These are phyloP conservation scores for Agapostemon virescens DNA, from an alignment of 2,888 invertebrate species.

Conservation along the genomic window DNA sequence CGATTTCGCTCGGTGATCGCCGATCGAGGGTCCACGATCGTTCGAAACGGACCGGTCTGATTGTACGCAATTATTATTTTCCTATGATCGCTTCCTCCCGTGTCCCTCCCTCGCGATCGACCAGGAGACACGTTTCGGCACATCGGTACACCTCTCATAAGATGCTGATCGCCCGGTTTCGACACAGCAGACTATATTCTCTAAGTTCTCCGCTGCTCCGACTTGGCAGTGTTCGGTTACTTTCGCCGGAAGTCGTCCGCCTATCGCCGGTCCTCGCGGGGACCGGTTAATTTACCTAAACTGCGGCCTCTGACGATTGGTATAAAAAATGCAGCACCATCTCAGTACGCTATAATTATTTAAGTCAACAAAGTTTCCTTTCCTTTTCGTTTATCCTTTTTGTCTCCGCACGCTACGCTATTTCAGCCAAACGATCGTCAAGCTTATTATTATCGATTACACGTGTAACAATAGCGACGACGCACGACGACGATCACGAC, in stretches of 20 bases:
- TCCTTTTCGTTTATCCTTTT: too few relatives aligned
- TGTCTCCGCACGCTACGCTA: slow-evolving; percentile 4
- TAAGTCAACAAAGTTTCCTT: slow-evolving; percentile 45
- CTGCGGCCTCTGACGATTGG: slow-evolving; percentile 41
- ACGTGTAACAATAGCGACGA: slow-evolving; percentile 60
- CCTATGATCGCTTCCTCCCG: not conserved
- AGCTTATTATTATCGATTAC: slow-evolving; percentile 44
- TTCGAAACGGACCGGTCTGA: not conserved
- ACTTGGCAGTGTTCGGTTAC: slow-evolving; percentile 68
- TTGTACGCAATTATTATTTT: slow-evolving; percentile 9
- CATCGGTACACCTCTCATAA: not conserved
- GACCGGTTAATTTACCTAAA: slow-evolving; percentile 45
- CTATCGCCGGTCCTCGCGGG: slow-evolving; percentile 22
- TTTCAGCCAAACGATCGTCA: slow-evolving; percentile 32
- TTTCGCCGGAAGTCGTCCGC: slow-evolving; percentile 53
- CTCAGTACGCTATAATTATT: slow-evolving; percentile 52
- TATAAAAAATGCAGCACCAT: slow-evolving; percentile 60
- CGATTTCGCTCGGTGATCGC: slow-evolving; percentile 33
- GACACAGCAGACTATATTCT: not conserved
- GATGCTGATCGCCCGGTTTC: not conserved
- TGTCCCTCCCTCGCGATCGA: slow-evolving; percentile 20
- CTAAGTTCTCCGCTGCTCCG: slow-evolving; percentile 38
- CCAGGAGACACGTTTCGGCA: slow-evolving; percentile 21
- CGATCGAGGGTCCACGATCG: slow-evolving; percentile 31
- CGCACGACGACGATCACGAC: slow-evolving; percentile 60